Evolutionary conservation across 1,140 invertebrate genomes (phyloP).

Genomic region (Pogonus chalceus): DNA sequence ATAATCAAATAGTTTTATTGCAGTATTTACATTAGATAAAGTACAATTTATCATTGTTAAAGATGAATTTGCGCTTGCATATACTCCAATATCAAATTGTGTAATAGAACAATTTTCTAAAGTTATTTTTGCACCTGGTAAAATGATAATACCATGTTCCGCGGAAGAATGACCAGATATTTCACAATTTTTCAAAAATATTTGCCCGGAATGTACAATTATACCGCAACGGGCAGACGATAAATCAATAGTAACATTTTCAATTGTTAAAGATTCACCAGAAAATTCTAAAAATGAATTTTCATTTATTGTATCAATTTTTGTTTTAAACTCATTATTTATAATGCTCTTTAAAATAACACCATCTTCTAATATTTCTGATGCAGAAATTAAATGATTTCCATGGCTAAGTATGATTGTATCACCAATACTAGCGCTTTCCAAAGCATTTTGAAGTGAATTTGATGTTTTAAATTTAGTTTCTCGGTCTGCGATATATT

Average conservation of each 20-base stretch:
- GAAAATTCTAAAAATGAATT: constrained; percentile 35
- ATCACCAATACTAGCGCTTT: constrained; percentile 35
- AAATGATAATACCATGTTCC: constrained; percentile 36
- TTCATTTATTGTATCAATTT: constrained; percentile 32
- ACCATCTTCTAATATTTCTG: constrained; percentile 39
- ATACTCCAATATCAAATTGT: constrained; percentile 34
- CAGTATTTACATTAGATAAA: too few species aligned
- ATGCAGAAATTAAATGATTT: constrained; percentile 33
- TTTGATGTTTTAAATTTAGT: constrained; percentile 33
- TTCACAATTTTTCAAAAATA: constrained; percentile 31
- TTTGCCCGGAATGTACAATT: constrained; percentile 31
- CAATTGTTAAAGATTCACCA: constrained; percentile 30
- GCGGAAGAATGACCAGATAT: constrained; percentile 33
- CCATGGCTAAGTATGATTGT: constrained; percentile 37
- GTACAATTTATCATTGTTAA: too few species aligned
- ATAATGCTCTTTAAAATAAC: constrained; percentile 37
- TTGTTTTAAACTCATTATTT: constrained; percentile 22
- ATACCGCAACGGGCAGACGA: constrained; percentile 33
- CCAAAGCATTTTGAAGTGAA: constrained; percentile 36
- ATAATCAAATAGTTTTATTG: too few species aligned
- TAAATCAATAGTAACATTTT: constrained; percentile 37
- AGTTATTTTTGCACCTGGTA: constrained; percentile 26
- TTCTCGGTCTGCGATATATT: too few species aligned
- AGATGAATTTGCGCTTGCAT: too few species aligned
- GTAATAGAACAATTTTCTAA: constrained; percentile 32